Percentiles rank a stretch among this genome's conserved stretches.
Evolutionary conservation across 1,140 invertebrate species (phyloP).

Genomic region (Copidosoma floridanum): DNA sequence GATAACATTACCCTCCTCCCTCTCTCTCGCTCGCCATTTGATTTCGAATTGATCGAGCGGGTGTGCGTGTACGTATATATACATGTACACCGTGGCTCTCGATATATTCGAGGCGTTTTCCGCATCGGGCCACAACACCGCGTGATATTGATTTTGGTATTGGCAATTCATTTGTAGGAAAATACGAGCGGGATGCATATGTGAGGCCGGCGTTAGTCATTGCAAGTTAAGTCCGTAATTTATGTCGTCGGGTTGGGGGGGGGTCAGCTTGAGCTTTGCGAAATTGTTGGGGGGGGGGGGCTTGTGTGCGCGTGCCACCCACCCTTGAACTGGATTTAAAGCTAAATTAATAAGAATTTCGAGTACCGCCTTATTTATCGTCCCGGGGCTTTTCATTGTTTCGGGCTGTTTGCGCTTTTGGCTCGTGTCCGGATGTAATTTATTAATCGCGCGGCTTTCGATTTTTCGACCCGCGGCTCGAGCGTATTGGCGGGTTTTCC

Average conservation of each 20-base stretch:
- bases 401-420: too few species aligned
- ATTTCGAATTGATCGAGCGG: background rate
- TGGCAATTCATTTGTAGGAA: constrained; percentile 21
- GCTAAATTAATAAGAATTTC: constrained; percentile 3
- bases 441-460: too few species aligned
- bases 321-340: background rate
- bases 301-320: background rate
- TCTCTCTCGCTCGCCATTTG: background rate
- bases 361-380: background rate
- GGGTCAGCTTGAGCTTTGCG: background rate
- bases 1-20: constrained; percentile 8
- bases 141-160: constrained; percentile 23
- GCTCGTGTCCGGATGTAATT: too few species aligned
- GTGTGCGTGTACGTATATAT: too few species aligned
- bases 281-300: background rate
- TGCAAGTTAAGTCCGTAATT: constrained; percentile 5
- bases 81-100: background rate
- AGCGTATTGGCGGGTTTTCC: too few species aligned
- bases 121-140: background rate
- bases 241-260: background rate
- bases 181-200: background rate
- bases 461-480: too few species aligned
- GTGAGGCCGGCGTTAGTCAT: background rate
- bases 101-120: too few species aligned
- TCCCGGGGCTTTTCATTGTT: too few species aligned